Evolutionary conservation across 2,113 vertebrate genomes (phyloP).

Genomic region (Atrichornis clamosus): DNA sequence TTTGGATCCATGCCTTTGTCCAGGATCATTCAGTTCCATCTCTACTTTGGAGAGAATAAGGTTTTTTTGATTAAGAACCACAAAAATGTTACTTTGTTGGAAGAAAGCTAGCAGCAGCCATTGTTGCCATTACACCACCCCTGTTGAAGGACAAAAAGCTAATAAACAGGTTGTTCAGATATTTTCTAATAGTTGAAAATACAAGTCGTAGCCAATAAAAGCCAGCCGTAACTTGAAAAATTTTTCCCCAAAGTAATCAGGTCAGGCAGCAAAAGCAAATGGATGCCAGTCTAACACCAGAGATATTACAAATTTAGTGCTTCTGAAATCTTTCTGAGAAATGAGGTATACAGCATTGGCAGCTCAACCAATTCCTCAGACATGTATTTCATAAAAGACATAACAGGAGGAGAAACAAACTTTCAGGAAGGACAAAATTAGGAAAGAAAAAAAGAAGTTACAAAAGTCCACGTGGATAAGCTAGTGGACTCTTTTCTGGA

Average conservation of each 20-base stretch:
- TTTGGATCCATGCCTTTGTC: background rate
- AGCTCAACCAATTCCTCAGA: background rate
- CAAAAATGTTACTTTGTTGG: background rate
- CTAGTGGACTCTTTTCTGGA: background rate
- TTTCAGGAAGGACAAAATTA: background rate
- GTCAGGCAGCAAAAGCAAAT: background rate
- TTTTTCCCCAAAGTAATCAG: background rate
- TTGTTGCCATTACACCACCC: background rate
- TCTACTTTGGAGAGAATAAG: background rate
- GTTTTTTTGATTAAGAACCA: background rate
- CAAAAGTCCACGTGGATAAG: background rate
- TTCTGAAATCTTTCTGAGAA: background rate
- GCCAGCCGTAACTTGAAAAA: background rate
- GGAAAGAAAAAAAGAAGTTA: background rate
- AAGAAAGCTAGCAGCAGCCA: background rate
- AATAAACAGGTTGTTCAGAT: background rate
- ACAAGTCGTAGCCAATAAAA: background rate
- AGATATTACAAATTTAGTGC: background rate
- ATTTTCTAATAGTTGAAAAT: slow-evolving; percentile 2
- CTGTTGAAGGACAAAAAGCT: background rate
- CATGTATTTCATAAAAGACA: background rate
- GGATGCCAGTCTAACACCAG: background rate
- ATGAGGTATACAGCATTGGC: background rate
- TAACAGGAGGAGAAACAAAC: background rate
- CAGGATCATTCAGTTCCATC: background rate